Conservation (phyloP, 2,113 vertebrate genomes). For the Hemibagrus wyckioides region DNA sequence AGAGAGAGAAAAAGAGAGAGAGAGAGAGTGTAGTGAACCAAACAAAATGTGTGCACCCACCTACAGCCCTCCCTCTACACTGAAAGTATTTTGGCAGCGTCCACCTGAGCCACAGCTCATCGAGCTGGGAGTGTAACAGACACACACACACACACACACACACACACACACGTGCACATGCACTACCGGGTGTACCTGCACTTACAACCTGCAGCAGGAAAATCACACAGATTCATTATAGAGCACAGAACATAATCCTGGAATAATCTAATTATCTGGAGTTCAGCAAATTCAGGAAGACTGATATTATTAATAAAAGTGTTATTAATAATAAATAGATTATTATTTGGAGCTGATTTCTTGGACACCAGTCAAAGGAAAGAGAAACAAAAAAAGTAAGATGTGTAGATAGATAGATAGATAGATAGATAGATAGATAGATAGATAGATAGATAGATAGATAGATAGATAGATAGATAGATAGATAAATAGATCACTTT, state of each 20-base stretch:
- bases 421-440: not conserved
- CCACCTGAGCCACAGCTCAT: conserved; percentile 85
- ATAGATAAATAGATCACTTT: not conserved
- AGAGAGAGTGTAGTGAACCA: conserved; percentile 74
- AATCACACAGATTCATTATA: not conserved
- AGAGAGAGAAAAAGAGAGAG: conserved; percentile 66
- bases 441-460: not conserved
- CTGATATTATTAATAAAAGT: not conserved
- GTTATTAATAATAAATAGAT: not conserved
- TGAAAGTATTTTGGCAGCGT: conserved; percentile 94
- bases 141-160: conserved; percentile 48
- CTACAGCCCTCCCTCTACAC: conserved; percentile 88
- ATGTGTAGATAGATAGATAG: not conserved
- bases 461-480: not conserved
- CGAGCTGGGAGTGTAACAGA: conserved; percentile 72
- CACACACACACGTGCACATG: conserved; percentile 13
- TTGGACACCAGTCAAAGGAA: not conserved
- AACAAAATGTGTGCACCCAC: conserved; percentile 82
- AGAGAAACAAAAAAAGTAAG: not conserved
- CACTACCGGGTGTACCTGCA: conserved; percentile 1
- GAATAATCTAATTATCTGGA: not conserved
- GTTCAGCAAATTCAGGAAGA: not conserved
- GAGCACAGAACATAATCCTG: not conserved
- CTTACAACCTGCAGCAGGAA: not conserved
- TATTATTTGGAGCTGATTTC: not conserved